Conservation (phyloP, 2,797 vertebrate genomes). For the Artibeus jamaicensis region DNA sequence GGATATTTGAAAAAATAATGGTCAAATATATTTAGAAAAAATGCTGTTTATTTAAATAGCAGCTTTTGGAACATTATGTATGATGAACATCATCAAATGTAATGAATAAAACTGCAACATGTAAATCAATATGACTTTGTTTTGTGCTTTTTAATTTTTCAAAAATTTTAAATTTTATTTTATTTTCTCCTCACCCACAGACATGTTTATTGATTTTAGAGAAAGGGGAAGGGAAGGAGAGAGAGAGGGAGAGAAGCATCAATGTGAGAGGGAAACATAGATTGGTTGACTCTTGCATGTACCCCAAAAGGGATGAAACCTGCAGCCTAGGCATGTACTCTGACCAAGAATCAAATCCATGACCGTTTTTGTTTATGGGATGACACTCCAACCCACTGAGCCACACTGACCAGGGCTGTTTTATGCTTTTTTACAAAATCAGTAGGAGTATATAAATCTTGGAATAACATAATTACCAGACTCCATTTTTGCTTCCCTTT, state of each 20-base stretch:
- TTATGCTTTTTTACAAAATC: slow-evolving; percentile 13
- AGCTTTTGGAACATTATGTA: not conserved
- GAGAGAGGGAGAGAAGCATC: not conserved
- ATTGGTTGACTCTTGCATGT: not conserved
- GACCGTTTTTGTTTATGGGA: not conserved
- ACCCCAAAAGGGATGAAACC: not conserved
- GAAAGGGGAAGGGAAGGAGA: not conserved
- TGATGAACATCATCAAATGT: not conserved
- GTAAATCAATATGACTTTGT: not conserved
- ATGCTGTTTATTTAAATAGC: not conserved
- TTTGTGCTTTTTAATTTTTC: not conserved
- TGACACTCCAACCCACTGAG: not conserved
- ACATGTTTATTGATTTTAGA: not conserved
- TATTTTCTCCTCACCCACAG: not conserved
- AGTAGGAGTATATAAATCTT: not conserved
- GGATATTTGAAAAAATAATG: slow-evolving; percentile 7
- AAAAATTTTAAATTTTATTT: not conserved
- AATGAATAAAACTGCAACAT: not conserved
- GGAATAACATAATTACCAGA: not conserved
- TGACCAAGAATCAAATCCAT: not conserved
- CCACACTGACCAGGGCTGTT: not conserved
- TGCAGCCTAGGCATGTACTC: not conserved
- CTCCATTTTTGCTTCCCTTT: not conserved
- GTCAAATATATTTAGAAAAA: not conserved
- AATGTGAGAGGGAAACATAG: not conserved